Evolutionary conservation across 2,888 invertebrate genomes (phyloP).

Genomic region (Watsonalla binaria): DNA sequence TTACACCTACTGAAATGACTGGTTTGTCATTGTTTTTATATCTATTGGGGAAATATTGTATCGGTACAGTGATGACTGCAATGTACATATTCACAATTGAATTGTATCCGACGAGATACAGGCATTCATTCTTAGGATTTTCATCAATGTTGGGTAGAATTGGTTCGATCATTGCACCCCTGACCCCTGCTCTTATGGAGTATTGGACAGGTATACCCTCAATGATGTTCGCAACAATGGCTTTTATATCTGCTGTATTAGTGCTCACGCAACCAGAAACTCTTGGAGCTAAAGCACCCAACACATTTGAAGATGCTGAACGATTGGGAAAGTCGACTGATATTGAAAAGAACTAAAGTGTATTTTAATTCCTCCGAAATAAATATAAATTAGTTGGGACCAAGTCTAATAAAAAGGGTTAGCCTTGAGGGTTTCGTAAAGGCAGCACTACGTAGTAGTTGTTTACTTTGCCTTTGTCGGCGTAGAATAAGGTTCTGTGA

Average conservation of each 20-base stretch:
- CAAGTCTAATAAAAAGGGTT: too few species aligned
- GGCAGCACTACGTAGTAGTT: too few species aligned
- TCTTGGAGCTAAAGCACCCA: slow-evolving; percentile 54
- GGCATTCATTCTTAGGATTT: slow-evolving; percentile 82
- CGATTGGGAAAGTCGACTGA: slow-evolving; percentile 33
- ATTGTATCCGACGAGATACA: slow-evolving; percentile 83
- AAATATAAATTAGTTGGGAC: too few species aligned
- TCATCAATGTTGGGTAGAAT: slow-evolving; percentile 86
- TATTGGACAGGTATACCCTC: slow-evolving; percentile 68
- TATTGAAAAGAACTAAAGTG: too few species aligned
- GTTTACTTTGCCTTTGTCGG: too few species aligned
- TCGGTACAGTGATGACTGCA: slow-evolving; percentile 81
- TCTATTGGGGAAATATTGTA: slow-evolving; percentile 81
- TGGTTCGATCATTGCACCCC: slow-evolving; percentile 84
- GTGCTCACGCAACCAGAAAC: slow-evolving; percentile 68
- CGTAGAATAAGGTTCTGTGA: too few species aligned
- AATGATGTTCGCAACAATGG: slow-evolving; percentile 57
- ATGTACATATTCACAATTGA: slow-evolving; percentile 85
- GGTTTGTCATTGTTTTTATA: slow-evolving; percentile 61
- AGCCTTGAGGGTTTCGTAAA: too few species aligned
- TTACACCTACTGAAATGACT: slow-evolving; percentile 56
- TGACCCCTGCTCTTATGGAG: slow-evolving; percentile 81
- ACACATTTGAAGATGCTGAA: slow-evolving; percentile 71
- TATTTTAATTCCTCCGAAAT: too few species aligned
- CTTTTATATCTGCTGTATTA: slow-evolving; percentile 51